Evolutionary conservation across 2,113 vertebrate genomes (phyloP).

Genomic region (Oreochromis niloticus): DNA sequence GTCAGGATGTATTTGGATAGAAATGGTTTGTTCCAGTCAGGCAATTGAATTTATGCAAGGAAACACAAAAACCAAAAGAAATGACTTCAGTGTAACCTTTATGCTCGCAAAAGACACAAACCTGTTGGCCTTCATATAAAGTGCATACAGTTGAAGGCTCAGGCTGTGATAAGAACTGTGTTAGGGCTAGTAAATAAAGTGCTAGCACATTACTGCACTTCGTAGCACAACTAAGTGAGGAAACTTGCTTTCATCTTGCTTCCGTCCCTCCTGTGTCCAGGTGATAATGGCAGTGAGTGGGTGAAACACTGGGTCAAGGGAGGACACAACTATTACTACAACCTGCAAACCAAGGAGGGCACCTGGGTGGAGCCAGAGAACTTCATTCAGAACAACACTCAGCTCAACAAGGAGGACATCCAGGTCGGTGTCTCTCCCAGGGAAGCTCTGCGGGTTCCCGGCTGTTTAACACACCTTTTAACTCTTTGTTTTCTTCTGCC

Average conservation of each 20-base stretch:
- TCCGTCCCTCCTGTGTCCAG: slow-evolving; percentile 49
- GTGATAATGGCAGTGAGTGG: slow-evolving; percentile 84
- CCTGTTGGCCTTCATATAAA: not conserved
- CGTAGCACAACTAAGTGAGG: not conserved
- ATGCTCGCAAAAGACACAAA: not conserved
- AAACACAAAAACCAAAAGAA: not conserved
- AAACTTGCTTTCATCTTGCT: not conserved
- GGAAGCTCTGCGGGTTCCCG: not conserved
- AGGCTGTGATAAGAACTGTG: not conserved
- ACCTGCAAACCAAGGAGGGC: slow-evolving; percentile 79
- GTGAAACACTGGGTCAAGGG: slow-evolving; percentile 95
- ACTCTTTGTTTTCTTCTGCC: not conserved
- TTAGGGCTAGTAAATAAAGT: not conserved
- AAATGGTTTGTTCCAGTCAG: not conserved
- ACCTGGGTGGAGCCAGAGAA: slow-evolving; percentile 84
- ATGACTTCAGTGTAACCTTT: not conserved
- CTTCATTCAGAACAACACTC: slow-evolving; percentile 83
- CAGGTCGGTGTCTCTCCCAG: slow-evolving; percentile 73
- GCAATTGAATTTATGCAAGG: not conserved
- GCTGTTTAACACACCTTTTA: not conserved
- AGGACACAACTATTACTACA: slow-evolving; percentile 92
- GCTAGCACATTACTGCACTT: not conserved
- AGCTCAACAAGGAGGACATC: slow-evolving; percentile 91
- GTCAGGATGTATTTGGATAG: not conserved
- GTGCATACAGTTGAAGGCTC: not conserved